Evolutionary conservation across 1,140 invertebrate genomes (phyloP), one percentile per base, ranked within the genome.

Genomic region (Anoplophora glabripennis): DNA sequence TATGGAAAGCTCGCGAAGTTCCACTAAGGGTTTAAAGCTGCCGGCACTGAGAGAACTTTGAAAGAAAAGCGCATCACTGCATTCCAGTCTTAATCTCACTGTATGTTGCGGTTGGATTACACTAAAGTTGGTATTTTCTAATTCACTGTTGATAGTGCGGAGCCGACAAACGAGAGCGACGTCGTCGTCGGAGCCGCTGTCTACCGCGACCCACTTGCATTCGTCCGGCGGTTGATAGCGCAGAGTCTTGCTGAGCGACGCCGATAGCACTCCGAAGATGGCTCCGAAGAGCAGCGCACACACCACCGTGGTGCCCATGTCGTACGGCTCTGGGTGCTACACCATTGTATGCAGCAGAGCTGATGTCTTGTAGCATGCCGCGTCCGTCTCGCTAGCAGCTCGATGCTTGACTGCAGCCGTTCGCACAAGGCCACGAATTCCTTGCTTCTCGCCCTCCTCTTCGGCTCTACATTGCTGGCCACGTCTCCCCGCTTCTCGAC

Each of bases 71-170:
- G 86, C 85, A 72, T 92, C 88, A 75, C 88, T 92, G 78, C 92
- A 94, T 74, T 91, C 88, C 15, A 94, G 81, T 7, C 86, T 79
- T 62, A 94, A 77, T 7, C 88, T 81, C 3, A 92, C 89, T 18
- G 90, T 92, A 63, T 92, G 89, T 69, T 90, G 87, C n/a, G 89
- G 87, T 76, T 92, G 90, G 59, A 91, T 92, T 37, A 89, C 88
- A 76, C 89, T 91, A 74, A 94, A 93, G 69, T 94, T 94, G 28
- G 90, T 92, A 73, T 91, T 90, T 78, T 93, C 90, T 70, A 92
- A 78, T 77, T 93, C 90, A 72, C 89, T 92, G 77, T 93, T 93
- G 78, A 93, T 92, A 59, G 90, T 92, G 42, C 88, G 80, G 53
- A 94, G 75, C 59, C 87, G 82, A 69, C 92, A 94, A 55, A 89